Evolutionary conservation across 2,888 invertebrate genomes (phyloP).

Genomic region (Nymphalis c-album): DNA sequence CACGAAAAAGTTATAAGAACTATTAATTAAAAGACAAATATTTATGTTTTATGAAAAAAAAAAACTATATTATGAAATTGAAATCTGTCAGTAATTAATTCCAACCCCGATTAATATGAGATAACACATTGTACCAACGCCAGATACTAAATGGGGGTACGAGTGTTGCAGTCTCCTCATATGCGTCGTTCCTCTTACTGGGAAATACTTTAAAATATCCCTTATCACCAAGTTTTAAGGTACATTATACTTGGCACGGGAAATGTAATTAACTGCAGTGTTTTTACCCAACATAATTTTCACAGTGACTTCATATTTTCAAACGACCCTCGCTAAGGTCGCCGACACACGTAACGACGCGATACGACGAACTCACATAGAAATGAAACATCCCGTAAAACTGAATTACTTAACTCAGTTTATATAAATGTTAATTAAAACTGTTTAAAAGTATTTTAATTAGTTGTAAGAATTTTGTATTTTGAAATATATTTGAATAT

Average conservation of each 20-base stretch:
- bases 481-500: too few species aligned
- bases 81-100: conserved; percentile 30
- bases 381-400: conserved; percentile 23
- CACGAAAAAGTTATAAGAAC: background rate
- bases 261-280: conserved; percentile 42
- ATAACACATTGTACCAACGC: conserved; percentile 26
- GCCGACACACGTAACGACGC: conserved; percentile 27
- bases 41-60: background rate
- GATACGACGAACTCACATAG: conserved; percentile 11
- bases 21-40: background rate
- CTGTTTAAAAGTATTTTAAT: too few species aligned
- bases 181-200: conserved; percentile 20
- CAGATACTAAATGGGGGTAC: conserved; percentile 29
- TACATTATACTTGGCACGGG: conserved; percentile 17
- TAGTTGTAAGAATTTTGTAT: too few species aligned
- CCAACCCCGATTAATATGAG: conserved; percentile 17
- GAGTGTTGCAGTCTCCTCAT: conserved; percentile 31
- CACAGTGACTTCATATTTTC: conserved; percentile 54
- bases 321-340: conserved; percentile 40
- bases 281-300: conserved; percentile 48
- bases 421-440: too few species aligned
- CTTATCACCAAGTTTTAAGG: conserved; percentile 26
- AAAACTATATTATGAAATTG: conserved; percentile 8
- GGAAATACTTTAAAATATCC: conserved; percentile 18
- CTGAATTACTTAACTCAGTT: background rate